A percentile compares a stretch with the other conserved stretches of the same genome.
Evolutionary conservation across 2,888 invertebrate genomes (phyloP).

Genomic region (Synanthedon andrenaeformis): DNA sequence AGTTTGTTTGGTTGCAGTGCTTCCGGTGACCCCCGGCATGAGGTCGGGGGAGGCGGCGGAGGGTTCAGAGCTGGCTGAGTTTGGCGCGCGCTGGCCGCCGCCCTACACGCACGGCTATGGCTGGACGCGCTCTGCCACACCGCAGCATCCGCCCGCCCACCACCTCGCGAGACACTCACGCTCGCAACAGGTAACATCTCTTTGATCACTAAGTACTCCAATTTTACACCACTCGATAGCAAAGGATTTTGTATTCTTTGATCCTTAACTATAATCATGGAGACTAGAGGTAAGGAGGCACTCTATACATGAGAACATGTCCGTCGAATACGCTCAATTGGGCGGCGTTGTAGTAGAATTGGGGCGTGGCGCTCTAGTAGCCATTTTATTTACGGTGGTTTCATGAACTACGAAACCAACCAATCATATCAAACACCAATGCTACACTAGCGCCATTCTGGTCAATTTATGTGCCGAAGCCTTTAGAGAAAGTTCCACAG

Average conservation of each 20-base stretch:
- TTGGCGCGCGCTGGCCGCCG: conserved; percentile 68
- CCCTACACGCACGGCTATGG: conserved; percentile 70
- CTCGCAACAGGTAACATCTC: conserved; percentile 50
- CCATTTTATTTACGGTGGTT: too few relatives aligned
- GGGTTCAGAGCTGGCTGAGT: conserved; percentile 69
- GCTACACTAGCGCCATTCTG: too few relatives aligned
- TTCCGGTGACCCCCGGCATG: conserved; percentile 65
- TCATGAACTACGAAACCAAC: too few relatives aligned
- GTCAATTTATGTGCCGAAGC: too few relatives aligned
- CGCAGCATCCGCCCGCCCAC: conserved; percentile 64
- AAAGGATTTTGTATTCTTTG: too few relatives aligned
- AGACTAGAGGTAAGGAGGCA: too few relatives aligned
- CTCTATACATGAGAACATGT: too few relatives aligned
- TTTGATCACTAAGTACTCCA: not conserved
- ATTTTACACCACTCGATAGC: not conserved
- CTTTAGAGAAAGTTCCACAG: not conserved
- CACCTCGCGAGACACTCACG: conserved; percentile 65
- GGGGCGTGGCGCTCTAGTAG: too few relatives aligned
- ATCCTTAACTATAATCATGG: too few relatives aligned
- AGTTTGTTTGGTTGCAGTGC: conserved; percentile 19
- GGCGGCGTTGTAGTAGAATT: too few relatives aligned
- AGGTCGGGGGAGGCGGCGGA: conserved; percentile 70
- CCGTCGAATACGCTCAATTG: too few relatives aligned
- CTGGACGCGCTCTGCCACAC: conserved; percentile 65
- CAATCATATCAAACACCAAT: too few relatives aligned